Evolutionary conservation across 2,797 vertebrate genomes (phyloP).

Genomic region (Echiichthys vipera): DNA sequence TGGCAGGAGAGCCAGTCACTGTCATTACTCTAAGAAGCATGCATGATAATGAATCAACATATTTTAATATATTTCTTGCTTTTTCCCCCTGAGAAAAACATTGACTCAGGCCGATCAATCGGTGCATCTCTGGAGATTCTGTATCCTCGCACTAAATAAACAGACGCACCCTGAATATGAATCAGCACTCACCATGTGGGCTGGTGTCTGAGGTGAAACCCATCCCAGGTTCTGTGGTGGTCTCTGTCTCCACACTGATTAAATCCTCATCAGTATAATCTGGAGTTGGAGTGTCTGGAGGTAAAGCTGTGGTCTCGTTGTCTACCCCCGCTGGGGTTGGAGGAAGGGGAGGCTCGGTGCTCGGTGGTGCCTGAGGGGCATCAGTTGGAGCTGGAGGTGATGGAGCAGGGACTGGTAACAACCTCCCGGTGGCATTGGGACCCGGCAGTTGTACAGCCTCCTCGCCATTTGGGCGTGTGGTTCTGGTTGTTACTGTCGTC

Average conservation of each 20-base stretch:
- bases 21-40: too few relatives aligned
- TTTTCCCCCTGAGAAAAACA: too few relatives aligned
- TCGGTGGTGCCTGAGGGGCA: slow-evolving; percentile 20
- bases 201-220: slow-evolving; percentile 38
- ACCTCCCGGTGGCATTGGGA: slow-evolving; percentile 7
- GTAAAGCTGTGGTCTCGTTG: slow-evolving; percentile 5
- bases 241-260: neutral
- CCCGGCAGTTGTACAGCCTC: neutral
- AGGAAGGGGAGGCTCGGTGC: neutral
- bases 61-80: too few relatives aligned
- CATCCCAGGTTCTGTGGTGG: slow-evolving; percentile 36
- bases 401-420: slow-evolving; percentile 18
- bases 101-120: too few relatives aligned
- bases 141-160: neutral
- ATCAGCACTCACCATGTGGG: slow-evolving; percentile 59
- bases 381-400: slow-evolving; percentile 38
- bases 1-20: too few relatives aligned
- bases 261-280: neutral
- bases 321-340: neutral
- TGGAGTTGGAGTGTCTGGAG: slow-evolving; percentile 5
- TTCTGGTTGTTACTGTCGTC: slow-evolving; percentile 9
- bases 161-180: neutral
- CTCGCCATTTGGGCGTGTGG: slow-evolving; percentile 3
- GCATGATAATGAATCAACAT: too few relatives aligned
- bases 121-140: too few relatives aligned